These are phyloP conservation scores for Chymomyza costata DNA, from an alignment of 1,140 invertebrate genomes.

Conservation along the genomic window DNA sequence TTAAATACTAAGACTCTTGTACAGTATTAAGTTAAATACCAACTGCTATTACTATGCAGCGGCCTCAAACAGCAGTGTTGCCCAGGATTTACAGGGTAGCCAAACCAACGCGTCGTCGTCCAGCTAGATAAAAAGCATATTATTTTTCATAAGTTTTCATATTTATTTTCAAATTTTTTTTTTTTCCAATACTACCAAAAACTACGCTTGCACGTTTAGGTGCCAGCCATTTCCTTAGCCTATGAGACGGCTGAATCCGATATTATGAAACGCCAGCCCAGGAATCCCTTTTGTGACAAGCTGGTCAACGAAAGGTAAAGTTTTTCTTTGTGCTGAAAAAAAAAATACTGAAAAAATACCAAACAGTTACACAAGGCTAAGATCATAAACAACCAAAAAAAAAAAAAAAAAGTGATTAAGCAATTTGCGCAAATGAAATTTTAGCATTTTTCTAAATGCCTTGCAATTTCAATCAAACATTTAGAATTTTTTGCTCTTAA, in stretches of 20 bases:
- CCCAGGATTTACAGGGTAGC: slow-evolving; percentile 2
- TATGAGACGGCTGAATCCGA: slow-evolving; percentile 99
- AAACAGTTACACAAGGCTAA: too few relatives aligned
- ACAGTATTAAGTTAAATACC: slow-evolving; percentile 11
- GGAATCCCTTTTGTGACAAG: slow-evolving; percentile 97
- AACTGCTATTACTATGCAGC: slow-evolving; percentile 9
- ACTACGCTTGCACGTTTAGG: slow-evolving; percentile 78
- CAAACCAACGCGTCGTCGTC: neutral
- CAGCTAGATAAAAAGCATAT: slow-evolving; percentile 20
- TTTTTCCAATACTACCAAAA: slow-evolving; percentile 43
- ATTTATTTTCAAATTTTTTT: slow-evolving; percentile 66
- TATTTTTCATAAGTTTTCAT: slow-evolving; percentile 60
- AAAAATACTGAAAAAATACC: slow-evolving; percentile 3
- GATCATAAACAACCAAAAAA: slow-evolving; percentile 26
- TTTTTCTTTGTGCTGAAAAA: slow-evolving; percentile 57
- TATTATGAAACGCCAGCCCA: slow-evolving; percentile 99
- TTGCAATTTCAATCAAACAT: neutral
- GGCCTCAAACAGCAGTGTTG: slow-evolving; percentile 12
- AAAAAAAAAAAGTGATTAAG: slow-evolving; percentile 25
- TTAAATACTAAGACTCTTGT: slow-evolving; percentile 13
- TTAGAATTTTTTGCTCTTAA: slow-evolving; percentile 6
- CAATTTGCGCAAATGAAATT: slow-evolving; percentile 17
- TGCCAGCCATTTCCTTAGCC: slow-evolving; percentile 99
- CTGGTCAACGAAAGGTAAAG: slow-evolving; percentile 98
- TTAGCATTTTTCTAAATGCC: neutral